Percentiles rank a stretch among this genome's conserved stretches.
phyloP scores from a whole-genome alignment of 2,113 vertebrate species.

The Gymnobelideus leadbeateri region DNA sequence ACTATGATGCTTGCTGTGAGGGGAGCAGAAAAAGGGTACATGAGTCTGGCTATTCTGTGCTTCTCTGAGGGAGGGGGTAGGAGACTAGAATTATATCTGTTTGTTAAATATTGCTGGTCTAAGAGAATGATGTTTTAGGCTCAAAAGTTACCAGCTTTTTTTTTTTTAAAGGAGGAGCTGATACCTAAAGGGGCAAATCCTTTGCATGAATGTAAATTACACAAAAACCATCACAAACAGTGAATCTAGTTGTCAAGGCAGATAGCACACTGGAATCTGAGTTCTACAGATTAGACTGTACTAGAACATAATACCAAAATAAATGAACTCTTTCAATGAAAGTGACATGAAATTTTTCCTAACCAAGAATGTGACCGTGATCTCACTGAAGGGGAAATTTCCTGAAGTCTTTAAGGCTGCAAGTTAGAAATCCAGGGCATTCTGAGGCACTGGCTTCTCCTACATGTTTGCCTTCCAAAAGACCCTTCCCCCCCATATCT shows the following conservation, averaged over 20 bases:
- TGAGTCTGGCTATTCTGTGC: neutral
- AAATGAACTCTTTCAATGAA: neutral
- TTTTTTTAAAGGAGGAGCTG: neutral
- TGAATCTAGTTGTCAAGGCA: neutral
- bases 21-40: neutral
- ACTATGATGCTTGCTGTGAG: neutral
- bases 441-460: neutral
- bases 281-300: neutral
- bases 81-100: neutral
- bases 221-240: neutral
- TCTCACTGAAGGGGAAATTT: neutral
- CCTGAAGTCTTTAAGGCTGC: neutral
- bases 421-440: neutral
- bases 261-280: neutral
- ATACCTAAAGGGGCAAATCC: neutral
- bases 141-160: neutral
- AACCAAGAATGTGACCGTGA: neutral
- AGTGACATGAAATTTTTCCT: neutral
- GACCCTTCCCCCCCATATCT: too few species aligned
- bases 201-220: neutral
- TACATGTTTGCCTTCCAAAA: neutral
- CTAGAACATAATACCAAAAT: neutral
- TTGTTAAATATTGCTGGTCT: neutral
- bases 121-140: neutral
- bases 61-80: neutral